Percentiles rank a stretch among this genome's conserved stretches.
These are phyloP conservation scores for Peromyscus aztecus DNA, from an alignment of 2,797 vertebrate genomes.

Conservation along the genomic window DNA sequence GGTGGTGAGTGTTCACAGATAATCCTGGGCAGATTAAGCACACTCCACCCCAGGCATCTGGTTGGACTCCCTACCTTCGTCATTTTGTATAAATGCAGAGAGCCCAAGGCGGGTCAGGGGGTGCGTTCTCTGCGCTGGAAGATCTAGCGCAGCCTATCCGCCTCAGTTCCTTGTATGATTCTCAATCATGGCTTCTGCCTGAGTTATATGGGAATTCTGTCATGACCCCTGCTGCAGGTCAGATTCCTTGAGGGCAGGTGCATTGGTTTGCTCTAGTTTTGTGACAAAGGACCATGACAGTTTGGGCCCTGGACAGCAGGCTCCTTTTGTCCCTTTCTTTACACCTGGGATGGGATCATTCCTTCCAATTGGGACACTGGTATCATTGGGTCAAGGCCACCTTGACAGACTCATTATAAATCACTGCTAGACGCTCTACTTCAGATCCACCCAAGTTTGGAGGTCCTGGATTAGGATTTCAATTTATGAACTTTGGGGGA, in stretches of 20 bases:
- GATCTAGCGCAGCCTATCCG: no score
- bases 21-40: not conserved
- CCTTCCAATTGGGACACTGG: not conserved
- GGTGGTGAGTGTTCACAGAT: not conserved
- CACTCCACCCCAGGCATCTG: not conserved
- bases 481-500: rapidly evolving
- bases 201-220: not conserved
- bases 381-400: not conserved
- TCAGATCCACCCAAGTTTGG: not conserved
- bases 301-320: rapidly evolving
- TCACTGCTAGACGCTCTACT: not conserved
- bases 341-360: not conserved
- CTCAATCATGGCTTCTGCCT: slow-evolving; percentile 31
- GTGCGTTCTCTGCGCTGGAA: not conserved
- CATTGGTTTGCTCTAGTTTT: not conserved
- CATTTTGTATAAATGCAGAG: slow-evolving; percentile 51
- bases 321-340: not conserved
- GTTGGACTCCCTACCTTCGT: not conserved
- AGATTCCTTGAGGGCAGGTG: not conserved
- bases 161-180: slow-evolving; percentile 51
- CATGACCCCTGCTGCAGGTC: slow-evolving; percentile 8
- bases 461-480: not conserved
- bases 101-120: not conserved
- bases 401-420: not conserved
- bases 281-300: rapidly evolving